Conservation (phyloP, 2,113 vertebrate species). For the Cygnus buccinator region DNA sequence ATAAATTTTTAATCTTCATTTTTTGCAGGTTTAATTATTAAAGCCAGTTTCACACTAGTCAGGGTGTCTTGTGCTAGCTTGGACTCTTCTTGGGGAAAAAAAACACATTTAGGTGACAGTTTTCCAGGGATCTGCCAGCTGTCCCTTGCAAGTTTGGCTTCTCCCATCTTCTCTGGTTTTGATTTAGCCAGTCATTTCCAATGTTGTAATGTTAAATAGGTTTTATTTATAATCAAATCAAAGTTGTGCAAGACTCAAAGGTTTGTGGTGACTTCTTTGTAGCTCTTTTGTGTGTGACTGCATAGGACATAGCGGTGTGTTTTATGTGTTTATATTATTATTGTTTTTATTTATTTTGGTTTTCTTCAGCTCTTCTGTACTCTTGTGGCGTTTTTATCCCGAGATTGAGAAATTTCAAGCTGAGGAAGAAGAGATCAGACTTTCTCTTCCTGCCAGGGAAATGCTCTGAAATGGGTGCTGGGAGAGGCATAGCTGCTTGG, state of each 20-base stretch:
- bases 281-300: not conserved
- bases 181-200: not conserved
- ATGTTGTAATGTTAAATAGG: not conserved
- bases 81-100: not conserved
- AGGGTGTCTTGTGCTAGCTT: not conserved
- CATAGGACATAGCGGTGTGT: not conserved
- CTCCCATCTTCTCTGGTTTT: not conserved
- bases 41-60: not conserved
- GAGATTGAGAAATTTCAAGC: not conserved
- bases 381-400: not conserved
- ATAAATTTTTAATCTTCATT: slow-evolving; percentile 44
- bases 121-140: not conserved
- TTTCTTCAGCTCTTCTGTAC: not conserved
- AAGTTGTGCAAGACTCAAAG: not conserved
- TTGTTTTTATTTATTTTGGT: not conserved
- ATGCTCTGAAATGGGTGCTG: not conserved
- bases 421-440: not conserved
- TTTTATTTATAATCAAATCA: not conserved
- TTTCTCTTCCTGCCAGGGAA: not conserved
- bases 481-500: not conserved
- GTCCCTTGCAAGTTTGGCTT: not conserved
- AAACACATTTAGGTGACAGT: fast-evolving
- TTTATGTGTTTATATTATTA: no score
- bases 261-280: not conserved
- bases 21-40: slow-evolving; percentile 13